Percentiles rank a stretch among this genome's conserved stretches.
Conservation (phyloP, 2,113 vertebrate species). For the Xenopus borealis region DNA sequence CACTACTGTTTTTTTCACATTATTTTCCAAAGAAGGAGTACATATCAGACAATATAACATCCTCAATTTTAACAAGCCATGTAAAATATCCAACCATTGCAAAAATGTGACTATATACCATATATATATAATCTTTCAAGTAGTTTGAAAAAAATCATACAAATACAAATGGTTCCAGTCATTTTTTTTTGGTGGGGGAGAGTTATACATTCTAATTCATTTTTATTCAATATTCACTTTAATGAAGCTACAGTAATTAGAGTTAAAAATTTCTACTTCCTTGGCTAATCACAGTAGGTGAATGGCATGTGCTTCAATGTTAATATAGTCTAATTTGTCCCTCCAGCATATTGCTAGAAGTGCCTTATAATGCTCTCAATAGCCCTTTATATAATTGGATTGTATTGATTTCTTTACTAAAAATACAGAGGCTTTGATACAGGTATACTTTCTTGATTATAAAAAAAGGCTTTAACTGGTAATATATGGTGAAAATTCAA, state of each 20-base stretch:
- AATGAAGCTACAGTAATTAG: conserved; percentile 7
- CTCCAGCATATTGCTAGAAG: conserved; percentile 7
- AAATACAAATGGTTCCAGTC: too few relatives aligned
- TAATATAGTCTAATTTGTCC: conserved; percentile 33
- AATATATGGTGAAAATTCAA: background rate
- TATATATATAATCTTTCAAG: too few relatives aligned
- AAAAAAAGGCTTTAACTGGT: background rate
- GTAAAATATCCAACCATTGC: too few relatives aligned
- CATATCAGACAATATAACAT: too few relatives aligned
- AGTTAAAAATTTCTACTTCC: background rate
- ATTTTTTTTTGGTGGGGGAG: too few relatives aligned
- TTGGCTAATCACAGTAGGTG: conserved; percentile 7
- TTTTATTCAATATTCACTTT: background rate
- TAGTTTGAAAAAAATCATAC: too few relatives aligned
- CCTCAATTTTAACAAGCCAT: too few relatives aligned
- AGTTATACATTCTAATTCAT: too few relatives aligned
- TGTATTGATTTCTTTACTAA: conserved; percentile 32
- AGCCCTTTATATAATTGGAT: conserved; percentile 38
- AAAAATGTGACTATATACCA: too few relatives aligned
- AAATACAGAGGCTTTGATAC: conserved; percentile 9
- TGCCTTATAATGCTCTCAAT: conserved; percentile 36
- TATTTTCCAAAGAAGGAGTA: too few relatives aligned
- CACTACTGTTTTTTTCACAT: too few relatives aligned
- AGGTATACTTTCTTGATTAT: conserved; percentile 13
- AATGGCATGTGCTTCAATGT: background rate